Conservation (phyloP, 2,113 vertebrate genomes). For the Meriones unguiculatus region DNA sequence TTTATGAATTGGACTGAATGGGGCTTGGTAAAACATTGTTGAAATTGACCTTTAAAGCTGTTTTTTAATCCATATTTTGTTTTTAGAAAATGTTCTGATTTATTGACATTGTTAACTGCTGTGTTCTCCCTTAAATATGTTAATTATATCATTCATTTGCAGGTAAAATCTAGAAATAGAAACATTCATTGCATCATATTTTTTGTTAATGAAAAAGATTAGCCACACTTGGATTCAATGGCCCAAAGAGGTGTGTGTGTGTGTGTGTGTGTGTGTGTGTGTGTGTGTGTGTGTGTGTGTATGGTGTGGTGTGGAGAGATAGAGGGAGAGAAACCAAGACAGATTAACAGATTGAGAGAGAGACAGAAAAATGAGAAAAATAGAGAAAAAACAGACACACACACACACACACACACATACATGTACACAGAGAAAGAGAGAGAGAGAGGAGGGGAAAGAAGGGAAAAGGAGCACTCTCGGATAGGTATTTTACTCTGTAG, state of each 20-base stretch:
- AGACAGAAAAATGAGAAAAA: neutral
- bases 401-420: neutral
- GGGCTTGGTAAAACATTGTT: slow-evolving; percentile 31
- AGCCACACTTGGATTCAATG: neutral
- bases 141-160: slow-evolving; percentile 9
- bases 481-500: neutral
- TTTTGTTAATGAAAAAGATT: neutral
- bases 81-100: slow-evolving; percentile 47
- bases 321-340: neutral
- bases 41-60: slow-evolving; percentile 52
- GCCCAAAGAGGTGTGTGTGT: neutral
- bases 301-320: neutral
- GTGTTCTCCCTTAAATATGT: neutral
- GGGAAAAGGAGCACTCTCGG: neutral
- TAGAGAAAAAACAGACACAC: neutral
- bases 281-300: neutral
- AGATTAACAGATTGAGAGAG: neutral
- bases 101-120: slow-evolving; percentile 12
- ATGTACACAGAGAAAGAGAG: too few relatives aligned
- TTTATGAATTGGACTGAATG: slow-evolving; percentile 44
- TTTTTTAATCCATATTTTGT: slow-evolving; percentile 22
- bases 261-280: neutral
- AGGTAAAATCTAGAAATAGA: neutral
- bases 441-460: neutral
- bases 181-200: neutral